Evolutionary conservation across 2,888 invertebrate genomes (phyloP), one percentile per base, ranked within the genome.

Genomic region (Acronicta aceris): DNA sequence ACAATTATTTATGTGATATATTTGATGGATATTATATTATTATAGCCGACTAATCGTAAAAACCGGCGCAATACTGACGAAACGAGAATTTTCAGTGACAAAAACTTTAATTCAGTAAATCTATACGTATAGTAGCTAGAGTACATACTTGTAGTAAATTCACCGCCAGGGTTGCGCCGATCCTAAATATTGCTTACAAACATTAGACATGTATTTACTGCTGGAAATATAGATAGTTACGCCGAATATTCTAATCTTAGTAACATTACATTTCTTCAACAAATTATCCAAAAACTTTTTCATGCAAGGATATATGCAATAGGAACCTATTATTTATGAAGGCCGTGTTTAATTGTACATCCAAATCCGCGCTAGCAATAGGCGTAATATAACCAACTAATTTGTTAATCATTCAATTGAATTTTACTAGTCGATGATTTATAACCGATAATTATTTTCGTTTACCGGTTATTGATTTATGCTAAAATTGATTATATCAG

Each of bases 401-500:
- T 46, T 40, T 33, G 46, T 41, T 41, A 41, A 61, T 25, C n/a
- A 71, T 49, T 67, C 13, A 10, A 42, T 64, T 50, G n/a, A 50
- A 40, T 63, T 48, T 49, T 17, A 52, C 54, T 47, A 16, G 41
- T 49, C 6, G 25, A 47, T 50, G 36, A 17, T 12, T 42, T 2
- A 9, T 33, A 27, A 57, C 53, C 38, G 6, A 53, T 70, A 65
- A 12, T 64, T 47, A 49, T 33, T 45, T 43, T 16, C 10, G 16
- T 5, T 9, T n/a, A 45, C 1, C 13, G 10, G 49, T 45, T 17
- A 40, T 21, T 52, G 36, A 1, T 45, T 53, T 49, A 50, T n/a
- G 17, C 21, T 42, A 30, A 43, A 9, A 49, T 65, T 71, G 21
- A 46, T 15, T 16, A 70, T 55, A 58, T 71, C 71, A 67, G 67